These are phyloP conservation scores for Parnassius apollo DNA, from an alignment of 2,888 invertebrate species.

Conservation along the genomic window DNA sequence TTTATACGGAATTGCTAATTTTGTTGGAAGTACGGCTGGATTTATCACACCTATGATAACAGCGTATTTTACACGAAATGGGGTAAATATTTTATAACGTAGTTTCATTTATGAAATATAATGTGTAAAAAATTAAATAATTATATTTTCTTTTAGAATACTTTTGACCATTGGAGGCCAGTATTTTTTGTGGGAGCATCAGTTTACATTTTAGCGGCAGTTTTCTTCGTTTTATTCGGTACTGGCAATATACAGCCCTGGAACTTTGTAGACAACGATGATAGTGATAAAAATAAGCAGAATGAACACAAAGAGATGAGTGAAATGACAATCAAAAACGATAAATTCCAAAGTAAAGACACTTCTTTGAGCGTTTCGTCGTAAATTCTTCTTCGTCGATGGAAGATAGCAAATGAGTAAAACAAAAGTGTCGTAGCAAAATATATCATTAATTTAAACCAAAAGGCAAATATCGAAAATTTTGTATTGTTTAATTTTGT, in stretches of 20 bases:
- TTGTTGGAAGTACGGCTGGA: slow-evolving; percentile 86
- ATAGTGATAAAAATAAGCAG: slow-evolving; percentile 33
- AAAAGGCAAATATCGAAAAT: too few relatives aligned
- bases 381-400: slow-evolving; percentile 16
- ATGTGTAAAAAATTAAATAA: neutral
- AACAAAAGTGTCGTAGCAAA: too few relatives aligned
- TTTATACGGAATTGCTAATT: slow-evolving; percentile 89
- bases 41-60: slow-evolving; percentile 88
- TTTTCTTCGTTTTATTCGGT: slow-evolving; percentile 86
- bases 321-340: slow-evolving; percentile 44
- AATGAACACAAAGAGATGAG: slow-evolving; percentile 37
- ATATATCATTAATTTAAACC: too few relatives aligned
- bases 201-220: slow-evolving; percentile 85
- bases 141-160: slow-evolving; percentile 78
- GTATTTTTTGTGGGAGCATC: slow-evolving; percentile 87
- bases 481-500: too few relatives aligned
- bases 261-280: slow-evolving; percentile 75
- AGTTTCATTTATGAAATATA: neutral
- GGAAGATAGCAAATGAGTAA: too few relatives aligned
- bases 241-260: slow-evolving; percentile 86
- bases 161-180: slow-evolving; percentile 86
- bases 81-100: slow-evolving; percentile 53
- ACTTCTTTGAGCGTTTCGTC: slow-evolving; percentile 54
- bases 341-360: slow-evolving; percentile 56
- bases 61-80: slow-evolving; percentile 82